These are phyloP conservation scores for Pseudoatta argentina DNA, from an alignment of 1,140 invertebrate genomes.

Conservation along the genomic window DNA sequence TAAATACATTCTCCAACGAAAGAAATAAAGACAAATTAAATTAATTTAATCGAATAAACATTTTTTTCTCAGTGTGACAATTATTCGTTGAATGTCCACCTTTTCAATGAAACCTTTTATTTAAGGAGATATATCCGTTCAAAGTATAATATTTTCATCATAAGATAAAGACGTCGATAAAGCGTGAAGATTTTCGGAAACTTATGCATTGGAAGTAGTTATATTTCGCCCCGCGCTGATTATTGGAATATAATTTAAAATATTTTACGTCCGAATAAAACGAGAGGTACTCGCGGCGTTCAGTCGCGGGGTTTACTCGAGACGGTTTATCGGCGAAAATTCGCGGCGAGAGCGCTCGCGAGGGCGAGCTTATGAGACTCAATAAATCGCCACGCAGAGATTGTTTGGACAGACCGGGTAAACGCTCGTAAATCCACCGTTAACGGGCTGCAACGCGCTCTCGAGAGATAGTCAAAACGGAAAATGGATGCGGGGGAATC, in stretches of 20 bases:
- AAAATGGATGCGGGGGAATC: neutral
- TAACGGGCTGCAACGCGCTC: constrained; percentile 41
- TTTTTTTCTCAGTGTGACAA: neutral
- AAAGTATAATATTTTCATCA: neutral
- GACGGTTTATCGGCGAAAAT: constrained; percentile 7
- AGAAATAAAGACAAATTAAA: no score
- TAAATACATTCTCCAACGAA: no score
- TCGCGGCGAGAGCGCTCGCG: neutral
- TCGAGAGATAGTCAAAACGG: constrained; percentile 23
- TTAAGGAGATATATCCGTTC: neutral
- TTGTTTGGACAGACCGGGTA: constrained; percentile 46
- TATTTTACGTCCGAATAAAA: neutral
- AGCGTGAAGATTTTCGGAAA: neutral
- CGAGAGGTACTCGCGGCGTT: neutral
- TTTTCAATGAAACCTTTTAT: neutral
- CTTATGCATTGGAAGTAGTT: neutral
- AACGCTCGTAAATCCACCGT: constrained; percentile 45
- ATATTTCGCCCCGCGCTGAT: neutral
- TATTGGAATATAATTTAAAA: neutral
- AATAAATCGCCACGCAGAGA: constrained; percentile 27
- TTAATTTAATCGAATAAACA: no score
- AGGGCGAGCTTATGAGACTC: constrained; percentile 9
- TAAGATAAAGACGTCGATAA: neutral
- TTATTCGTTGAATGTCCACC: neutral
- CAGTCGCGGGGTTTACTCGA: neutral